These are phyloP conservation scores for Lithophane ornitopus DNA, from an alignment of 2,888 invertebrate species.

Conservation along the genomic window DNA sequence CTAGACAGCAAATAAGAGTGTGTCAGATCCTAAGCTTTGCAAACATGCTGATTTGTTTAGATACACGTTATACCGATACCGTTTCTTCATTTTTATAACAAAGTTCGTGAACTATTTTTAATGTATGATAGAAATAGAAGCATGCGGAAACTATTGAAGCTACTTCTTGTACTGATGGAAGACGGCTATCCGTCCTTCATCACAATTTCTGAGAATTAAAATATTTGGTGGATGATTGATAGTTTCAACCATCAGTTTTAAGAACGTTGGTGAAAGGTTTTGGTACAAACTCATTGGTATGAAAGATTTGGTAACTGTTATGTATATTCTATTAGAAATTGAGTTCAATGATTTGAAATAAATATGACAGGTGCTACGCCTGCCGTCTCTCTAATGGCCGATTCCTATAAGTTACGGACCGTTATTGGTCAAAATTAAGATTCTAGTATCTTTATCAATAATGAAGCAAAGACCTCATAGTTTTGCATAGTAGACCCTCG, in stretches of 20 bases:
- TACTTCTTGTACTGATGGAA: constrained; percentile 33
- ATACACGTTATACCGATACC: constrained; percentile 55
- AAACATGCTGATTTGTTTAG: constrained; percentile 64
- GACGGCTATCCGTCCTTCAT: neutral
- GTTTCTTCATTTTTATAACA: constrained; percentile 68
- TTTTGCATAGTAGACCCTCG: no score
- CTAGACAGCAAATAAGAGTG: constrained; percentile 22
- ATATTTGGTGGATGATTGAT: constrained; percentile 27
- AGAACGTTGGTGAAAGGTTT: neutral
- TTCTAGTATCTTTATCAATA: no score
- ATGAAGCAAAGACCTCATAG: no score
- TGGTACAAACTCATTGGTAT: neutral
- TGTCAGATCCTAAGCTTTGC: constrained; percentile 60
- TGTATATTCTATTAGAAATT: no score
- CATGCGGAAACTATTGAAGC: constrained; percentile 39
- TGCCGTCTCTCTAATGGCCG: no score
- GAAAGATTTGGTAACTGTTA: neutral
- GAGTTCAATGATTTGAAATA: neutral
- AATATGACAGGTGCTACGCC: neutral
- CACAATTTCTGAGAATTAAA: constrained; percentile 10
- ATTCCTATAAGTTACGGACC: no score
- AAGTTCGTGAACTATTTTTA: constrained; percentile 51
- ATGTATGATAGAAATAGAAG: constrained; percentile 45
- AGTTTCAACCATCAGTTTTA: constrained; percentile 3
- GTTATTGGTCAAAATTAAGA: no score